Base-by-base conservation (phyloP, 2,797 vertebrate species). In the Fistularia commersonii region DNA sequence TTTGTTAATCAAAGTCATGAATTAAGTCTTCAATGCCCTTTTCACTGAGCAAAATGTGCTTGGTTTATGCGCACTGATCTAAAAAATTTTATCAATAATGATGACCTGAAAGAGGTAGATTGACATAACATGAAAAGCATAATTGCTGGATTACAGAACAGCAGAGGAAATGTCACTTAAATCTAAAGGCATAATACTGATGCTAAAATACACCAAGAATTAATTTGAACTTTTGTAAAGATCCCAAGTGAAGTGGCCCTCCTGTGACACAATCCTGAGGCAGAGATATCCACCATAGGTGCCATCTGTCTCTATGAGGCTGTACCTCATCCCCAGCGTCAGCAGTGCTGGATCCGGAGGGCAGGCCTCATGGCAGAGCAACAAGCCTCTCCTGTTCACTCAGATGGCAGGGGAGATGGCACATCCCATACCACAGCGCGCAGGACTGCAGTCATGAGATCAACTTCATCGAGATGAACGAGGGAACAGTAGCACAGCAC, bases 321-420 rank as follows among this genome's bases (percentile, higher is more conserved):
- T 23, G 36, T 23, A 57, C 6, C 66, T 45, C 61, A 23, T 83
- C 81, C 68, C 74, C 56, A 54, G 69, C 38, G 60, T 80, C 56
- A 68, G 61, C 51, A 51, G 67, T 62, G 50, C 70, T 69, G 71
- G 57, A 68, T 74, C 77, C 61, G 57, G 66, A 78, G 77, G 69
- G 70, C 51, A 69, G 68, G 70, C 74, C 77, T 82, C 45, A 37
- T 66, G 61, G 72, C 62, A 49, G 49, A 68, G 54, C 65, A 76
- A 80, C 83, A 83, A 82, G 56, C 69, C 71, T 82, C 58, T 76
- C 74, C 71, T 87, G 76, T 80, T 85, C 50, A 42, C 64, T 85
- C 79, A 83, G 77, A 86, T 74, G 75, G 74, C 76, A 48, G 61
- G 57, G 61, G 71, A 72, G 66, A 77, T 66, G 76, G 57, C 79